Conservation (phyloP, 2,113 vertebrate genomes). For the Megaptera novaeangliae region DNA sequence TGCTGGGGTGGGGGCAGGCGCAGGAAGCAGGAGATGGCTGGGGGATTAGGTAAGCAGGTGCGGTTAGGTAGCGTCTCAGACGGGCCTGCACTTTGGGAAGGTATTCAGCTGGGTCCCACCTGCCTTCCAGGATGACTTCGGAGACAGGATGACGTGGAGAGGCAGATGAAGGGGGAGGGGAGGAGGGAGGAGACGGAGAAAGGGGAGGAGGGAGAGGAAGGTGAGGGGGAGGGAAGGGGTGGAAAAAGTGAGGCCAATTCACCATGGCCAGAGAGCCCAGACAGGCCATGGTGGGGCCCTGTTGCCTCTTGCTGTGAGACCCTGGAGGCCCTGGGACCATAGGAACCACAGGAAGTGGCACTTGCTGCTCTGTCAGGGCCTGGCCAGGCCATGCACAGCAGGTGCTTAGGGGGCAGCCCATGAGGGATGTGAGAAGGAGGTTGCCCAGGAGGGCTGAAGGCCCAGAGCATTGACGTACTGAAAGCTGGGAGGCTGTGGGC, state of each 20-base stretch:
- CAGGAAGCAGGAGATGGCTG: background rate
- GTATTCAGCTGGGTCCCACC: background rate
- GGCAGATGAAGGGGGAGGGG: background rate
- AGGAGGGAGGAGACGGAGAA: background rate
- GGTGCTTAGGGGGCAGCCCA: background rate
- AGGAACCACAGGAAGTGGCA: no score
- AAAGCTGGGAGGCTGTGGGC: background rate
- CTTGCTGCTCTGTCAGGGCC: background rate
- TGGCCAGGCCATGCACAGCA: background rate
- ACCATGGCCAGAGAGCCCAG: background rate
- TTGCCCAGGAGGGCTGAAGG: background rate
- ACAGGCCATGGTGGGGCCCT: background rate
- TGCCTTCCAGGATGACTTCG: constrained; percentile 26
- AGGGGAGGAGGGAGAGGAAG: background rate
- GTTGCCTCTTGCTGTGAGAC: background rate
- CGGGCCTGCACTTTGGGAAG: background rate
- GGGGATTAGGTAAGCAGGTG: constrained; percentile 57
- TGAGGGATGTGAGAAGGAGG: background rate
- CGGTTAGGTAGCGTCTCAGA: constrained; percentile 66
- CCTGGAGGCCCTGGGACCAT: background rate
- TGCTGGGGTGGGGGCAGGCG: background rate
- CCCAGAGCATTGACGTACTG: background rate
- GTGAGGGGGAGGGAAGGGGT: no score
- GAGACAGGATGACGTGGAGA: background rate
- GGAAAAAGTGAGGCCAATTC: background rate